Percentiles rank a stretch among this genome's conserved stretches.
Conservation (phyloP, 2,113 vertebrate species). For the human region GRCh38 chr1:97416501-97417000, state of each 20-base stretch:
- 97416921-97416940: background rate
- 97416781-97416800: background rate
- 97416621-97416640: conserved; percentile 3
- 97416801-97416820: background rate
- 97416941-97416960: background rate
- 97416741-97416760: background rate
- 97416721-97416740: conserved; percentile 14
- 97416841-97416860: background rate
- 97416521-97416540: background rate
- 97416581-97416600: background rate
- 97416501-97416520: background rate
- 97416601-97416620: background rate
- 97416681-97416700: background rate
- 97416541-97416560: conserved; percentile 20
- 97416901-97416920: background rate
- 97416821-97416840: background rate
- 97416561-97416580: background rate
- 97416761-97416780: background rate
- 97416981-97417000: background rate
- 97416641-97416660: background rate
- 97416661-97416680: background rate
- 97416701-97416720: background rate
- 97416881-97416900: background rate
- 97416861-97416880: background rate
- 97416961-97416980: background rate